Base-by-base conservation (phyloP, 2,797 vertebrate species). In the Cyclopterus lumpus region DNA sequence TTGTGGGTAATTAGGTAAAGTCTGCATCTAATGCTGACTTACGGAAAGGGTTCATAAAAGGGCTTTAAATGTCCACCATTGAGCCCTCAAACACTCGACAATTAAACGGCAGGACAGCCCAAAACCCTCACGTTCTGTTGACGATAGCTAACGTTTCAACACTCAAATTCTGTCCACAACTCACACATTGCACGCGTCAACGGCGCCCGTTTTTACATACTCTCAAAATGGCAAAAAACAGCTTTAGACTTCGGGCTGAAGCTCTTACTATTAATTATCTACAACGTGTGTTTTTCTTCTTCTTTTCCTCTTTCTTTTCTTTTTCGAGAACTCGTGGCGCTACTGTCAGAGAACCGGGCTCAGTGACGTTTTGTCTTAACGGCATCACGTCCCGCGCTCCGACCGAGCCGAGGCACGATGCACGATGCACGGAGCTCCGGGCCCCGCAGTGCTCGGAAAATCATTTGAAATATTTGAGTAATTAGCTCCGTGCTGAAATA, bases 381-480 rank as follows among this genome's bases (percentile, higher is more conserved):
- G 14, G 59, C 40, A 75, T 81, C 38, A 77, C 62, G 55, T 79
- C 62, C 77, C 64, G 74, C 74, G 30, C 67, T 77, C 51, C 55
- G 57, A 53, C 76, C 72, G 68, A 73, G 61, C 59, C 32, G 78
- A 72, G 64, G 67, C 67, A 63, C 67, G 70, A 86, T 71, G 67
- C 67, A 63, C 67, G 70, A 86, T 71, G 75, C 66, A 79, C 69
- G 54, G 81, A 70, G 59, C 78, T 79, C 59, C 57, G 24, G 73
- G 59, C 75, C 63, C 71, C 26, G 59, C 72, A 69, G 59, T 53
- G 30, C 54, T 59, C 32, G 53, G 26, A 46, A 72, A 82, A 74
- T 71, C 11, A 80, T 76, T 77, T 77, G 57, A 82, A 79, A 78
- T 66, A 82, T 87, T 54, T 84, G 80, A 70, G 65, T 81, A 89